Evolutionary conservation across 2,797 vertebrate genomes (phyloP).

Genomic region (Crotalus adamanteus): DNA sequence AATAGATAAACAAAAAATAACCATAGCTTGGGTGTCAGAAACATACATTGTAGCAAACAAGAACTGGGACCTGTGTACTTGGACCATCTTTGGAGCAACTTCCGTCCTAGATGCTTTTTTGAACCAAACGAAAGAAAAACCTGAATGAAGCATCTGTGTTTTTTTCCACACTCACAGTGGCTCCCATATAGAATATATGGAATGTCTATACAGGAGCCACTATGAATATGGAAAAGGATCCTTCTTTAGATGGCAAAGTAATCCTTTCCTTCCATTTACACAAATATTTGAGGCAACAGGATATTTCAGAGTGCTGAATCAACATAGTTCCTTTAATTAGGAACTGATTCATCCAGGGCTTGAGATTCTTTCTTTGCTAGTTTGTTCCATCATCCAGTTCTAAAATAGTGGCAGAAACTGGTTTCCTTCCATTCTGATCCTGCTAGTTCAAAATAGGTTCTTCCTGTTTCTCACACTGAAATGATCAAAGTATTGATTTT

Average conservation of each 20-base stretch:
- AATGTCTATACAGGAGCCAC: not conserved
- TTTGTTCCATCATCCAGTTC: not conserved
- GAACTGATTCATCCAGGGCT: not conserved
- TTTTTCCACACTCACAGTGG: not conserved
- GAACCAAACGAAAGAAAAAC: not conserved
- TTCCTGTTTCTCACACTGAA: not conserved
- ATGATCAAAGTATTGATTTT: not conserved
- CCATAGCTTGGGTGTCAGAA: not conserved
- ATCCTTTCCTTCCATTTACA: not conserved
- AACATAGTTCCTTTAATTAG: not conserved
- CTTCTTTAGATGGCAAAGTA: not conserved
- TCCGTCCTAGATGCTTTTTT: not conserved
- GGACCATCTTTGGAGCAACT: not conserved
- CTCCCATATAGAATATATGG: not conserved
- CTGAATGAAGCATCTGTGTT: not conserved
- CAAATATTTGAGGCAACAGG: not conserved
- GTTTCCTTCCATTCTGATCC: not conserved
- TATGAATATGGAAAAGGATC: not conserved
- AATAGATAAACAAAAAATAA: not conserved
- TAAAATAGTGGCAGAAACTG: not conserved
- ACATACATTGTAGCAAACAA: not conserved
- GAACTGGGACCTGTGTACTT: not conserved
- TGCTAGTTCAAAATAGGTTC: not conserved
- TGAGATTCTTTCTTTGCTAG: not conserved
- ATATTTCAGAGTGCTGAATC: not conserved